A percentile compares a stretch with the other conserved stretches of the same genome.
Evolutionary conservation across 2,797 vertebrate genomes (phyloP).

Genomic region (Paguma larvata): DNA sequence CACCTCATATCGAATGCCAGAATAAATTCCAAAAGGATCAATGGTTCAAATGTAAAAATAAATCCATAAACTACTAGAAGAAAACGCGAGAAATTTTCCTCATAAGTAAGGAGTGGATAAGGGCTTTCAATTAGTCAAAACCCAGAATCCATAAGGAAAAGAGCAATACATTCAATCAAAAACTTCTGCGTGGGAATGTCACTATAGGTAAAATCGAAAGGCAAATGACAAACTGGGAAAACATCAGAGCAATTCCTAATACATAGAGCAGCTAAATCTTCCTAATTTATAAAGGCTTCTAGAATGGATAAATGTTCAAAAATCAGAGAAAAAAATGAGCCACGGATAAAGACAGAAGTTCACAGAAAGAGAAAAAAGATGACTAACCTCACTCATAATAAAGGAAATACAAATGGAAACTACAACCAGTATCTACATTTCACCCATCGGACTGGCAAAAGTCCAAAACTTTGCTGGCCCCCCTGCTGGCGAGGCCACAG

Average conservation of each 20-base stretch:
- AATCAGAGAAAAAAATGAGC: conserved; percentile 14
- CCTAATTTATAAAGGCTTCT: conserved; percentile 31
- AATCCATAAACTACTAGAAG: conserved; percentile 45
- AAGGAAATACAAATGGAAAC: conserved; percentile 39
- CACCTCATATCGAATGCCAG: conserved; percentile 49
- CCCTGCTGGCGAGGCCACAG: neutral
- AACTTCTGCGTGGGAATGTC: neutral
- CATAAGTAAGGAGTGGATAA: neutral
- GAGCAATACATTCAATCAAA: neutral
- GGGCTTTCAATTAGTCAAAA: conserved; percentile 44
- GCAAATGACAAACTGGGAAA: neutral
- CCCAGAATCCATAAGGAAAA: conserved; percentile 35
- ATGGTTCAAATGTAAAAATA: conserved; percentile 62
- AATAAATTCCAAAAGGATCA: conserved; percentile 57
- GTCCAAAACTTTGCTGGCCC: neutral
- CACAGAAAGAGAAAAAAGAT: conserved; percentile 30
- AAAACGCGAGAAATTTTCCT: conserved; percentile 51
- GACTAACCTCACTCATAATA: neutral
- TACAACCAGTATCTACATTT: neutral
- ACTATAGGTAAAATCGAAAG: neutral
- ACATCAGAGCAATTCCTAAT: neutral
- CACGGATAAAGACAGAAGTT: neutral
- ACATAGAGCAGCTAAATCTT: neutral
- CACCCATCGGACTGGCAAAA: neutral
- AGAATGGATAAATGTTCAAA: neutral